These are phyloP conservation scores for Falco berigora DNA, from an alignment of 2,797 vertebrate species.

Conservation along the genomic window DNA sequence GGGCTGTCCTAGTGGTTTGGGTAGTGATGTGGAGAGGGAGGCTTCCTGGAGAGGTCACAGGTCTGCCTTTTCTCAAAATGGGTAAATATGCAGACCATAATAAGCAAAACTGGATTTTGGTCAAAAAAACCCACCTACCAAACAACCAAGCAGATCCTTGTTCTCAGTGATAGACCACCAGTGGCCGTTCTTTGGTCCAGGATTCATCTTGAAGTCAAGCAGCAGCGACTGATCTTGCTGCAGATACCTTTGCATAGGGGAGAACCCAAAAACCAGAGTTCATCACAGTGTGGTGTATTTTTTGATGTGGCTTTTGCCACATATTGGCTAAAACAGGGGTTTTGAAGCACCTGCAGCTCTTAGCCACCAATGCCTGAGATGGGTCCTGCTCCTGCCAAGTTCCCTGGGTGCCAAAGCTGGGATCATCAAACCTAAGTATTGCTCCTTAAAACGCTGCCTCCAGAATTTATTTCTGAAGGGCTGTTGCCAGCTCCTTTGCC, in stretches of 20 bases:
- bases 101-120: background rate
- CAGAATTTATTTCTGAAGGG: background rate
- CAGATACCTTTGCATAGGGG: background rate
- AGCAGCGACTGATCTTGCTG: background rate
- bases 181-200: background rate
- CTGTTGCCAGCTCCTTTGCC: background rate
- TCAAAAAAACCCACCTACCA: background rate
- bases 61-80: background rate
- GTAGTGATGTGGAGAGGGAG: background rate
- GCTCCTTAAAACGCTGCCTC: background rate
- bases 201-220: background rate
- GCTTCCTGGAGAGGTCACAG: background rate
- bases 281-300: rapidly evolving
- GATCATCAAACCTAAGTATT: background rate
- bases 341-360: background rate
- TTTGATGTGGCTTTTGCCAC: background rate
- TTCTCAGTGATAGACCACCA: background rate
- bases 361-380: rapidly evolving
- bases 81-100: background rate
- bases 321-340: background rate
- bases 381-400: background rate
- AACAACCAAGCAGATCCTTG: background rate
- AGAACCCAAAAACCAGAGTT: background rate
- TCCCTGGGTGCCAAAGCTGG: background rate
- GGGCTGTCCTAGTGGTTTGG: background rate